Evolutionary conservation across 2,797 vertebrate species (phyloP), one percentile per base, ranked within the genome.

Genomic region (Eutrigla gurnardus): DNA sequence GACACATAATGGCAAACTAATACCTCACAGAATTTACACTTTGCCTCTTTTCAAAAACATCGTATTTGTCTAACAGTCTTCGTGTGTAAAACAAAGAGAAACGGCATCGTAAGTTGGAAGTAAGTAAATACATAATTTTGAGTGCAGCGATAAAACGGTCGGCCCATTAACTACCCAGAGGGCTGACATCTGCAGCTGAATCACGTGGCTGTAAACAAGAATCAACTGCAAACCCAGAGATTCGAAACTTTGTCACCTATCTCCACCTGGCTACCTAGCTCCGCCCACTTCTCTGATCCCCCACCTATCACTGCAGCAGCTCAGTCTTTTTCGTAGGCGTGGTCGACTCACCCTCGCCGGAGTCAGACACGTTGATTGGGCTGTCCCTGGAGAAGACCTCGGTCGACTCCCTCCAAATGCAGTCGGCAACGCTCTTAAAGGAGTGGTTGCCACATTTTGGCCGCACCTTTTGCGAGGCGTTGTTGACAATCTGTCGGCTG

Each of bases 341-440:
- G 3, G 97, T 97, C 6, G 96, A 95, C 90, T 99, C 98, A 61
- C 94, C 94, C 72, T 99, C 98, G 2, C 95, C 92, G 1, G 96
- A 94, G 86, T 99, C 98, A 0, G 95, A 97, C 82, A 99, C 97
- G 0, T 98, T 99, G 86, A 99, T 96, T 37, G 98, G 98, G 74
- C 98, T 99, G 88, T 99, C 98, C 90, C 98, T 96, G 25, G 98
- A 97, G 90, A 99, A 99, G 50, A 99, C 97, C 88, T 99, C 98
- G 0, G 98, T 99, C 1, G 98, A 99, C 87, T 99, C 98, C 82
- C 98, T 96, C 98, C 98, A 99, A 60, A 95, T 91, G 89, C 98
- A 99, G 89, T 99, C 98, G 11, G 97, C 97, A 53, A 97, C 94
- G 25, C 85, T 93, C 92, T 99, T 99, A 86, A 97, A 99, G 88